Evolutionary conservation across 2,797 vertebrate species (phyloP), one percentile per base, ranked within the genome.

Genomic region (Cygnus olor): DNA sequence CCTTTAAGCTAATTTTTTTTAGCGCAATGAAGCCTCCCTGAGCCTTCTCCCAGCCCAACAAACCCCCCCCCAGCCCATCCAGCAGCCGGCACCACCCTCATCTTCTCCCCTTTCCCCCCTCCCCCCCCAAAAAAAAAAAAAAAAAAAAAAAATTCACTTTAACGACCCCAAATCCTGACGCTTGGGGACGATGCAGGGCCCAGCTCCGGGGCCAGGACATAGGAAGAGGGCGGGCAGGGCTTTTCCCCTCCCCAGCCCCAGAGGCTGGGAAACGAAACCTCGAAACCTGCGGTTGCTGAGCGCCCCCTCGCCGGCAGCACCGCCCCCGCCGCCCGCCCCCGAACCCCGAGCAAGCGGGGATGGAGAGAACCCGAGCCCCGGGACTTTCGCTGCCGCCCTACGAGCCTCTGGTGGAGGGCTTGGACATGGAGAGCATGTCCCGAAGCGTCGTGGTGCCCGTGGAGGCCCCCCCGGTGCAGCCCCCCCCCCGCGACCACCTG

Each of bases 401-500:
- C 82, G 27, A 94, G 42, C 13, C 36, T 17, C 65, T 94, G 36
- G 3, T 27, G 0, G 4, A 20, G 1, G 69, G 6, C 1, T 2
- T 40, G 25, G 30, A 1, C 44, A n/a, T 38, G 88, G 78, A 94
- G 32, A 85, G 42, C 1, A 4, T 74, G 71, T 2, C 80, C 4
- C 38, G 1, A 3, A 68, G 64, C 78, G 20, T 81, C 2, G 28
- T 40, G 21, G 49, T 92, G 69, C 0, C 5, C 20, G 0, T 89
- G 56, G 69, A 97, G 85, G 92, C 61, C 18, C 19, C 83, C 7
- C 81, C 94, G 2, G 40, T 64, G 3, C 53, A 22, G 47, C 11
- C 83, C 18, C 72, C 74, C 0, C 93, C 97, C 2, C 85, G 96
- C 1, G 98, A 98, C 94, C 97, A 98, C 84, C 22, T 98, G n/a